Conservation (phyloP, 1,140 invertebrate species). For the Drosophila sp. region DNA sequence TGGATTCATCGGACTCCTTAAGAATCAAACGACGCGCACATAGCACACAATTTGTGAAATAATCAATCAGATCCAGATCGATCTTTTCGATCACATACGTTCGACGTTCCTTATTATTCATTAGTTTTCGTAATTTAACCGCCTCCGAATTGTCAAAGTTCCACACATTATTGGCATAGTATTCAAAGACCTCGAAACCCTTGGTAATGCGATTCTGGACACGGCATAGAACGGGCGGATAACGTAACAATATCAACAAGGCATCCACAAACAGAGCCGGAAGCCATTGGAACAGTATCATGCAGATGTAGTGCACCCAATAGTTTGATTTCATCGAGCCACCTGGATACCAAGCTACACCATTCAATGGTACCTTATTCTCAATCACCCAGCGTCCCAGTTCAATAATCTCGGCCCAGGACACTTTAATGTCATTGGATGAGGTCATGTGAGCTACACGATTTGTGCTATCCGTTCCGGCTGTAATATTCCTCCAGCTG, state of each 20-base stretch:
- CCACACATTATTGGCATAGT: constrained; percentile 94
- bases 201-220: constrained; percentile 91
- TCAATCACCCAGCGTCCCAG: constrained; percentile 91
- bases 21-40: constrained; percentile 90
- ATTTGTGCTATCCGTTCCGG: constrained; percentile 56
- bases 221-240: constrained; percentile 90
- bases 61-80: constrained; percentile 88
- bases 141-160: constrained; percentile 88
- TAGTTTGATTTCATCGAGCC: constrained; percentile 93
- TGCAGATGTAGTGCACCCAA: constrained; percentile 90
- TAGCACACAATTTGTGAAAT: constrained; percentile 89
- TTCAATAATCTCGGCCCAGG: constrained; percentile 92
- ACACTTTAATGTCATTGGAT: constrained; percentile 91
- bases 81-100: constrained; percentile 89
- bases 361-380: constrained; percentile 89
- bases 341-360: constrained; percentile 93
- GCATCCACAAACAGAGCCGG: constrained; percentile 92
- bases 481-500: constrained; percentile 86
- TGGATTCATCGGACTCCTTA: constrained; percentile 91
- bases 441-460: constrained; percentile 89
- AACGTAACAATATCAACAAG: constrained; percentile 89
- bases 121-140: constrained; percentile 83
- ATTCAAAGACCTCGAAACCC: constrained; percentile 93
- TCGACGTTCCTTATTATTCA: constrained; percentile 87
- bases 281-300: constrained; percentile 92